Percentiles rank a stretch among this genome's conserved stretches.
phyloP scores from a whole-genome alignment of 2,888 invertebrate species.

The Suillia variegata region DNA sequence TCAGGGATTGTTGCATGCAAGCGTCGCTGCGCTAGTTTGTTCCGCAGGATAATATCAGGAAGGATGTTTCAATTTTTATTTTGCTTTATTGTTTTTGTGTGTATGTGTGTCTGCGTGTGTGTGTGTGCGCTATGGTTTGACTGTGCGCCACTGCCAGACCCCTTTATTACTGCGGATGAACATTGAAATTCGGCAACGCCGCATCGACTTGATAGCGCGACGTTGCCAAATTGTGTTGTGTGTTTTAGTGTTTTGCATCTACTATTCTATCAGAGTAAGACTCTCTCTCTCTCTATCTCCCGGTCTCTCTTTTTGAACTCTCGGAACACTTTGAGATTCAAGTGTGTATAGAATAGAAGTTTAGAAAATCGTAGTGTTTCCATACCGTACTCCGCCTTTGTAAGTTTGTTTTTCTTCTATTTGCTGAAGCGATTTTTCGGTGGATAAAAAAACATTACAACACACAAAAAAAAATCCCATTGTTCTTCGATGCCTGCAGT shows the following conservation, averaged over 20 bases:
- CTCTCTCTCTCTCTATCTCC: too few species aligned
- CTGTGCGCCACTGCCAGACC: background rate
- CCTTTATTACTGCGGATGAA: constrained; percentile 29
- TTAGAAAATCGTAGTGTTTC: too few species aligned
- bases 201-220: too few species aligned
- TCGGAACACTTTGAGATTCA: background rate
- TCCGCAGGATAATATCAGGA: constrained; percentile 31
- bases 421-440: constrained; percentile 16
- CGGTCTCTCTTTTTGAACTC: background rate
- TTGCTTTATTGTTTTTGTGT: constrained; percentile 44
- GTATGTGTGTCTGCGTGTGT: background rate
- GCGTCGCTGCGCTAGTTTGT: background rate
- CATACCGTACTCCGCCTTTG: too few species aligned
- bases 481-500: too few species aligned
- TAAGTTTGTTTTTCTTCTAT: too few species aligned
- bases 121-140: constrained; percentile 3
- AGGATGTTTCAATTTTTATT: constrained; percentile 55
- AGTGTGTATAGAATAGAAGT: too few species aligned
- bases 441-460: constrained; percentile 1
- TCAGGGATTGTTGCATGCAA: constrained; percentile 3
- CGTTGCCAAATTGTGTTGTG: too few species aligned
- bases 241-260: too few species aligned
- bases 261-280: too few species aligned
- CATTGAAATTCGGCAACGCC: constrained; percentile 43
- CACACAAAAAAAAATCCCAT: too few species aligned